Evolutionary conservation across 2,113 vertebrate genomes (phyloP).

Genomic region (Festucalex cinctus): DNA sequence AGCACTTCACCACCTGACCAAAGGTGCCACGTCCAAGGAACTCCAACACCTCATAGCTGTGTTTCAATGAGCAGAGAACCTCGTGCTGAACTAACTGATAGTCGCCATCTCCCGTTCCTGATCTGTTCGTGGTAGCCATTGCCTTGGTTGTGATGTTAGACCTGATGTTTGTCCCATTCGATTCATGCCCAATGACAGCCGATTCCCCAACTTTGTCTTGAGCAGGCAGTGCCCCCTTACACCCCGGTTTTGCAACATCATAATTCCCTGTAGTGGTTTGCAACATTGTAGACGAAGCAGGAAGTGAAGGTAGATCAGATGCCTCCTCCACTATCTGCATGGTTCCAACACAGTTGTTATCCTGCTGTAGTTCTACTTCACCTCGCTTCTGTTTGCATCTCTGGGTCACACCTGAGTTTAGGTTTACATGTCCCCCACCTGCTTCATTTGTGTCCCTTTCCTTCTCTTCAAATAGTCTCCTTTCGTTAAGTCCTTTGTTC

Average conservation of each 20-base stretch:
- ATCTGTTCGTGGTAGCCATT: slow-evolving; percentile 48
- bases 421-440: slow-evolving; percentile 56
- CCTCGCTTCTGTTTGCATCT: slow-evolving; percentile 84
- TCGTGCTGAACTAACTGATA: slow-evolving; percentile 96
- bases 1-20: slow-evolving; percentile 98
- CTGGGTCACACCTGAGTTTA: slow-evolving; percentile 72
- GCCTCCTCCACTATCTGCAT: slow-evolving; percentile 97
- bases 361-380: slow-evolving; percentile 79
- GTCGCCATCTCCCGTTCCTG: slow-evolving; percentile 79
- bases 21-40: slow-evolving; percentile 96
- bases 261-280: slow-evolving; percentile 82
- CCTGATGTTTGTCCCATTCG: slow-evolving; percentile 26
- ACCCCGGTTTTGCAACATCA: slow-evolving; percentile 62
- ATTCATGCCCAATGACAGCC: slow-evolving; percentile 3
- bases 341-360: slow-evolving; percentile 64
- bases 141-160: slow-evolving; percentile 53
- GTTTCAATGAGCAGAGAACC: slow-evolving; percentile 90
- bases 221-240: slow-evolving; percentile 50
- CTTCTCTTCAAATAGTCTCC: slow-evolving; percentile 12
- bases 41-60: slow-evolving; percentile 93
- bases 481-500: slow-evolving; percentile 34
- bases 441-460: slow-evolving; percentile 36
- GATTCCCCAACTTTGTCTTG: slow-evolving; percentile 70
- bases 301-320: slow-evolving; percentile 76
- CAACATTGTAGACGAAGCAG: slow-evolving; percentile 81